Base-by-base conservation (phyloP, 2,888 invertebrate species). In the Rapana venosa region DNA sequence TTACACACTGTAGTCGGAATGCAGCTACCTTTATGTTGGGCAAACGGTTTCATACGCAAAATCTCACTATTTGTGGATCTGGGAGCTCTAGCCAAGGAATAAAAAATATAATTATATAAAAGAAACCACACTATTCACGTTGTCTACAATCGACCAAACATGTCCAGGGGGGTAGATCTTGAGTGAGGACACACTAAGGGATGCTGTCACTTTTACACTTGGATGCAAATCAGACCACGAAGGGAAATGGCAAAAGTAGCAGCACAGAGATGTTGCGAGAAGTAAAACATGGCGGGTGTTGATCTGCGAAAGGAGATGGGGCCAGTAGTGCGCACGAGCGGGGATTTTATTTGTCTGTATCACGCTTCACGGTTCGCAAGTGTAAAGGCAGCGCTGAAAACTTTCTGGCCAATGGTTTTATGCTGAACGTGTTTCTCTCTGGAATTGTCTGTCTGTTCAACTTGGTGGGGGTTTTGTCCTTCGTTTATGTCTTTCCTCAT, bases 261-360 rank as follows among this genome's bases (percentile, higher is more conserved):
- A 8, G 11, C 83, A 26, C 22, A 26, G 83, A 26, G 83, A 83
- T 83, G 83, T 83, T 47, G 83, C 47, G 83, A 83, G 47, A 83
- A 83, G 83, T 47, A 83, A 83, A 83, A 83, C 83, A 83, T 83
- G 83, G 83, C 83, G 83, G 74, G n/a, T 74, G 74, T 26, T 74
- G 74, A 74, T 26, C 74, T n/a, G 74, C n/a, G n/a, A n/a, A 30
- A n/a, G 74, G n/a, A n/a, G 74, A 30, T 11, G n/a, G 74, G 26
- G 74, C 74, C 74, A 74, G 17, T 74, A 8, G n/a, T 26, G 74
- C 30, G 74, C 11, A n/a, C 11, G 74, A 22, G 74, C 26, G 5
- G 15, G 61, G 61, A 22, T 74, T 30, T 30, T 74, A 26, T 74
- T 74, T 26, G n/a, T 74, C 11, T 74, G 74, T 5, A n/a, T 74